Evolutionary conservation across 2,888 invertebrate species (phyloP).

Genomic region (Venustoraphidia nigricollis): DNA sequence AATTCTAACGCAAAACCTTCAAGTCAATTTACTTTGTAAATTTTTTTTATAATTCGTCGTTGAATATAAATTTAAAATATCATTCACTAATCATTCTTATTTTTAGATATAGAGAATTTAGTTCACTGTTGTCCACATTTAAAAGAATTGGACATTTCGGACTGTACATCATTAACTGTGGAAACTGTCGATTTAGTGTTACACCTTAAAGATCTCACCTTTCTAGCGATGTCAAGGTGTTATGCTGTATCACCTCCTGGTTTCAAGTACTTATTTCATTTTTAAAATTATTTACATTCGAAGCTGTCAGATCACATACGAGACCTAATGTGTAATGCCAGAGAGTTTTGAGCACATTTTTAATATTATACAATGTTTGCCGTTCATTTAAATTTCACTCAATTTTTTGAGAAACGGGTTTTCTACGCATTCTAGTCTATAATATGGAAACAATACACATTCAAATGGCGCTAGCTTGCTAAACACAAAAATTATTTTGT

Average conservation of each 20-base stretch:
- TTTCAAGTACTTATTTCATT: slow-evolving; percentile 43
- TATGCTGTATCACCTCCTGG: slow-evolving; percentile 54
- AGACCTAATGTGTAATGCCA: slow-evolving; percentile 6
- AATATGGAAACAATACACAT: no score
- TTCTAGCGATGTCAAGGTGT: slow-evolving; percentile 67
- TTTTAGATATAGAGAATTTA: slow-evolving; percentile 52
- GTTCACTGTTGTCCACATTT: slow-evolving; percentile 52
- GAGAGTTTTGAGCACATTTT: not conserved
- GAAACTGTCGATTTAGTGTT: slow-evolving; percentile 40
- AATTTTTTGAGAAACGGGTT: no score
- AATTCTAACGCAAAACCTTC: no score
- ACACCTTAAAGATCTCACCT: slow-evolving; percentile 47
- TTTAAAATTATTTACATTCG: slow-evolving; percentile 9
- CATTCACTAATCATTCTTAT: slow-evolving; percentile 8
- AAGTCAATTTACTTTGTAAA: not conserved
- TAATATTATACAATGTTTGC: no score
- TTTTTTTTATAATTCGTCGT: no score
- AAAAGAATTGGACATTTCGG: slow-evolving; percentile 76
- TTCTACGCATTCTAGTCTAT: no score
- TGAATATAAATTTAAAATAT: not conserved
- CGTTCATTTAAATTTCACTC: no score
- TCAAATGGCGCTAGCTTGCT: no score
- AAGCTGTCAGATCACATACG: not conserved
- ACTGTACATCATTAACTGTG: slow-evolving; percentile 58
- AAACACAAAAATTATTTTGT: no score